Base-by-base conservation (phyloP, 2,888 invertebrate genomes). In the Cantharis nigra region DNA sequence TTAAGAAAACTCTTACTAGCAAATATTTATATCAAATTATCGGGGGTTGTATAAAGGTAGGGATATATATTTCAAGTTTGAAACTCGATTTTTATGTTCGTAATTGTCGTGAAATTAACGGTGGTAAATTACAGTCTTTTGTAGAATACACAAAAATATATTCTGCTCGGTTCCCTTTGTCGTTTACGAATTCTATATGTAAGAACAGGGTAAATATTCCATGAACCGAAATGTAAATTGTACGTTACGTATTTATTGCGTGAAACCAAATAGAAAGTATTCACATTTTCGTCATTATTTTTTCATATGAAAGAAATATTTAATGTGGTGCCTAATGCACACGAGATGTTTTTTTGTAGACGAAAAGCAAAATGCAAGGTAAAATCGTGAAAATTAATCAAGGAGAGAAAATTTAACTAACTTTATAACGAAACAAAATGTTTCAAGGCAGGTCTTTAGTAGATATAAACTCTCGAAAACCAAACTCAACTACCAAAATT, bases 401-500 rank as follows among this genome's bases (percentile, higher is more conserved):
- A 49, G 49, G 49, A 49, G 49, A 49, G 49, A 49, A 49, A 49
- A 49, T 49, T 49, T 49, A 49, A 49, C 49, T 49, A 49, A 49
- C 49, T 49, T 49, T 49, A 30, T 30, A 49, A 49, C 49, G 49
- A 49, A 49, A 49, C 49, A 49, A 49, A 49, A 49, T 49, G 49
- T 49, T 49, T n/a, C 49, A 9, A 49, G 49, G 49, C n/a, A 49
- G 49, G 49, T 49, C 49, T 49, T 49, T 49, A 63, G 69, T 49
- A 75, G 67, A 70, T 49, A 70, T 69, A 75, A 71, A 63, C 75
- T 75, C 63, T 71, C 49, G 16, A 33, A 71, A 79, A 78, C 79
- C 77, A 76, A 77, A 74, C 71, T 72, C 33, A 77, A 76, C 80
- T 79, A 71, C 74, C 72, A 69, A 72, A 70, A 72, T 78, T 77